These are phyloP conservation scores for Drosophila lowei DNA, from an alignment of 1,140 invertebrate genomes.

Conservation along the genomic window DNA sequence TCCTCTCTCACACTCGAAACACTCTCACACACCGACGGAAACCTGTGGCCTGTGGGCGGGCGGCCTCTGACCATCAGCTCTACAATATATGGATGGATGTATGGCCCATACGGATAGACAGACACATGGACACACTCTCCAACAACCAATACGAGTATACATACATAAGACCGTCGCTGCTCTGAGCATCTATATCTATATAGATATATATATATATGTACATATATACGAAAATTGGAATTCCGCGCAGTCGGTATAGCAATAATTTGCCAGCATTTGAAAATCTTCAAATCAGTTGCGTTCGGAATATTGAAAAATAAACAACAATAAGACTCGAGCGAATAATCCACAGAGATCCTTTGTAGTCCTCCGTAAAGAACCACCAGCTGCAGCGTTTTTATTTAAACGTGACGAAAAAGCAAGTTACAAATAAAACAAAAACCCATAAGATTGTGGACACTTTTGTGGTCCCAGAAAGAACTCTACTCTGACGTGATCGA, in stretches of 20 bases:
- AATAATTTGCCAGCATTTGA: conserved; percentile 81
- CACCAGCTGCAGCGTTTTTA: conserved; percentile 58
- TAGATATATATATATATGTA: conserved; percentile 14
- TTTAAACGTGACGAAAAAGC: conserved; percentile 77
- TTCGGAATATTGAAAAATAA: conserved; percentile 83
- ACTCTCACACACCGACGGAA: not conserved
- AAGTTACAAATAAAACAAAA: conserved; percentile 48
- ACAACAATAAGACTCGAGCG: conserved; percentile 72
- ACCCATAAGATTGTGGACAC: conserved; percentile 18
- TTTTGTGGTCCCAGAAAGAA: conserved; percentile 19
- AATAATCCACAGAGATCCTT: conserved; percentile 56
- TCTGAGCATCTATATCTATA: conserved; percentile 22
- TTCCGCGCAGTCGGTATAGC: conserved; percentile 75
- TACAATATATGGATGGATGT: conserved; percentile 35
- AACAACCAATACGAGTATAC: conserved; percentile 34
- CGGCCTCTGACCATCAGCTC: conserved; percentile 77
- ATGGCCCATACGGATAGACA: too few species aligned
- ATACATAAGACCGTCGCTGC: conserved; percentile 10
- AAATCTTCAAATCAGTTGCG: conserved; percentile 83
- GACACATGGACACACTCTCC: conserved; percentile 46
- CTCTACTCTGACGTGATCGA: conserved; percentile 23
- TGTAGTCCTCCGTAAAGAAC: conserved; percentile 72
- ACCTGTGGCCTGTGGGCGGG: conserved; percentile 54
- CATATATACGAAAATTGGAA: conserved; percentile 62
- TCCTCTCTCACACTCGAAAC: conserved; percentile 26